Conservation (phyloP, 2,797 vertebrate species). For the Falco biarmicus region DNA sequence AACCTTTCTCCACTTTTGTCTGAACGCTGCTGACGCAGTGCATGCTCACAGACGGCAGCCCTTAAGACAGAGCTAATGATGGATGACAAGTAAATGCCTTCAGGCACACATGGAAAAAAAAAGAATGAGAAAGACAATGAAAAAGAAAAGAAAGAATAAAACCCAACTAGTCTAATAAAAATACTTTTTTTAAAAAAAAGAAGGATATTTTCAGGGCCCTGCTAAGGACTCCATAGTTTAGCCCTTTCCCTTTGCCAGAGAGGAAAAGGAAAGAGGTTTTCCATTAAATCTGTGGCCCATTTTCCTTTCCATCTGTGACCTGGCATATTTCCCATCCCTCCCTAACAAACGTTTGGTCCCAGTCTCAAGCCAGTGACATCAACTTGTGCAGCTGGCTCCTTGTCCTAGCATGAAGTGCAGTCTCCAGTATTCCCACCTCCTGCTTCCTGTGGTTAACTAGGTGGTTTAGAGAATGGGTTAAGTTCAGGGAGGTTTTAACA, state of each 20-base stretch:
- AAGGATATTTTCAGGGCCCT: background rate
- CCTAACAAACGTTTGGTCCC: background rate
- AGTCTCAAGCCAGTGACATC: constrained; percentile 1
- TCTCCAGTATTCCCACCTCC: background rate
- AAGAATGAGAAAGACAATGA: constrained; percentile 41
- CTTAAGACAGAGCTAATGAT: constrained; percentile 68
- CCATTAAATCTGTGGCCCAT: background rate
- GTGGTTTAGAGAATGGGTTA: constrained; percentile 2
- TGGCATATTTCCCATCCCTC: background rate
- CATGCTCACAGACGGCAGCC: constrained; percentile 39
- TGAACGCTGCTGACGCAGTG: constrained; percentile 44
- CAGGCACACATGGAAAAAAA: background rate
- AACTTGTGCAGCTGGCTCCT: background rate
- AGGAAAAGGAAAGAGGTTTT: background rate
- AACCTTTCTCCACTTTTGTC: constrained; percentile 55
- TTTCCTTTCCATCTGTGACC: background rate
- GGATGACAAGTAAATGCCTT: constrained; percentile 67
- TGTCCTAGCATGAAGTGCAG: background rate
- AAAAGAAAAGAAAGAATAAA: constrained; percentile 42
- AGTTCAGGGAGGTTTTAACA: constrained; percentile 27
- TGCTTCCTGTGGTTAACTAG: background rate
- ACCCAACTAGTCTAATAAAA: constrained; percentile 1
- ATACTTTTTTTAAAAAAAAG: background rate
- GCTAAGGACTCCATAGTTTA: background rate
- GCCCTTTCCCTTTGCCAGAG: background rate